Base-by-base conservation (phyloP, 2,113 vertebrate species). In the Leiothrix lutea region DNA sequence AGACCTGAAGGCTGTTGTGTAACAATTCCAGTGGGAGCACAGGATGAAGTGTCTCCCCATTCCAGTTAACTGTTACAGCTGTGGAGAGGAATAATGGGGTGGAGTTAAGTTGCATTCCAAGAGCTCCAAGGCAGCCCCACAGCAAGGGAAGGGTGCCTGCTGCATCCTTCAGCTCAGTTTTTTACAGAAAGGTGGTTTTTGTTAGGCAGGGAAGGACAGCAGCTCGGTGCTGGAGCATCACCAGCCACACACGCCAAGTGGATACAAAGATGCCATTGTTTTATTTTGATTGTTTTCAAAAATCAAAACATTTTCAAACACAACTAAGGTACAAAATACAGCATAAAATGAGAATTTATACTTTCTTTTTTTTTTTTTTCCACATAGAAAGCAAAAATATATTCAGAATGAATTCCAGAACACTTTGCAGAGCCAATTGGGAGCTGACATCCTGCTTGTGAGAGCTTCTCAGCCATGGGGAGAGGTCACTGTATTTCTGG, bases 291-390 rank as follows among this genome's bases (percentile, higher is more conserved):
- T 97, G 97, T 98, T 98, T 98, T 95, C 95, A 97, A 98, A 98
- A 98, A 97, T 97, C 97, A 98, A 94, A 98, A 97, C 83, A 94
- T 98, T 97, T 97, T 94, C 97, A 97, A 97, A 98, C 96, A 98
- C 97, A 98, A 97, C 98, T 98, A 98, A 97, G 98, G 95, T 98
- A 98, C 97, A 98, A 98, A 98, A 98, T 97, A 98, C 98, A 98
- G 98, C 98, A 96, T 98, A 98, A 98, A 97, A 97, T 97, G 97
- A 98, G 97, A 92, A 92, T 97, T 97, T 97, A 96, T 96, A 97
- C 81, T 94, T 96, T 95, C 97, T 95, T 36, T 87, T 81, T 92
- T 91, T 57, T 57, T 89, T 85, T 93, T 81, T 45, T 62, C 82
- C 98, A 97, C 96, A 95, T 96, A 96, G 94, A 97, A 97, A 98